A percentile compares a stretch with the other conserved stretches of the same genome.
Evolutionary conservation across 2,888 invertebrate genomes (phyloP).

Genomic region (Catocala nupta): DNA sequence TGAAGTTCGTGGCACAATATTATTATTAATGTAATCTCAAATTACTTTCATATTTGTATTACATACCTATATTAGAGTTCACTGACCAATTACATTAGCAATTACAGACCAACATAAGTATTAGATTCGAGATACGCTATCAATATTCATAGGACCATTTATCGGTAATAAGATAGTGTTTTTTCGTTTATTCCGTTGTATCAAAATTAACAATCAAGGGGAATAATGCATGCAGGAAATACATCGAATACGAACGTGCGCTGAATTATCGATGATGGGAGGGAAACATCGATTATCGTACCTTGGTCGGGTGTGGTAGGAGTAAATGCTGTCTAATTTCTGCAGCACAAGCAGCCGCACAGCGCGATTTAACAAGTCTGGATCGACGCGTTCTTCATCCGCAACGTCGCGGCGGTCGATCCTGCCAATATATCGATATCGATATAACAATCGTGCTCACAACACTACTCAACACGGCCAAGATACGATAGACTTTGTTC

Average conservation of each 20-base stretch:
- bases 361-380: conserved; percentile 85
- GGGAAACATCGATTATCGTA: conserved; percentile 82
- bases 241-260: conserved; percentile 61
- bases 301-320: conserved; percentile 88
- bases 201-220: conserved; percentile 43
- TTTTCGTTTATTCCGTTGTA: conserved; percentile 9
- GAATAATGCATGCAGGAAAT: conserved; percentile 59
- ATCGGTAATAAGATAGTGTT: conserved; percentile 1
- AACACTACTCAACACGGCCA: conserved; percentile 72
- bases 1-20: not conserved
- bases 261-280: conserved; percentile 56
- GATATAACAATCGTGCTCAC: conserved; percentile 70
- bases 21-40: conserved; percentile 12
- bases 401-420: conserved; percentile 84
- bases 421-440: conserved; percentile 85
- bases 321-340: conserved; percentile 87
- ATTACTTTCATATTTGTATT: conserved; percentile 12
- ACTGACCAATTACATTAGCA: conserved; percentile 16
- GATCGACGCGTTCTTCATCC: conserved; percentile 79
- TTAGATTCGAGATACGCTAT: conserved; percentile 17
- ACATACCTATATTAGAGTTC: conserved; percentile 8
- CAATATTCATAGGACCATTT: conserved; percentile 26
- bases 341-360: conserved; percentile 87
- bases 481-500: conserved; percentile 65
- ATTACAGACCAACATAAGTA: conserved; percentile 18